Evolutionary conservation across 2,888 invertebrate genomes (phyloP), one percentile per base, ranked within the genome.

Genomic region (Taenaris catops): DNA sequence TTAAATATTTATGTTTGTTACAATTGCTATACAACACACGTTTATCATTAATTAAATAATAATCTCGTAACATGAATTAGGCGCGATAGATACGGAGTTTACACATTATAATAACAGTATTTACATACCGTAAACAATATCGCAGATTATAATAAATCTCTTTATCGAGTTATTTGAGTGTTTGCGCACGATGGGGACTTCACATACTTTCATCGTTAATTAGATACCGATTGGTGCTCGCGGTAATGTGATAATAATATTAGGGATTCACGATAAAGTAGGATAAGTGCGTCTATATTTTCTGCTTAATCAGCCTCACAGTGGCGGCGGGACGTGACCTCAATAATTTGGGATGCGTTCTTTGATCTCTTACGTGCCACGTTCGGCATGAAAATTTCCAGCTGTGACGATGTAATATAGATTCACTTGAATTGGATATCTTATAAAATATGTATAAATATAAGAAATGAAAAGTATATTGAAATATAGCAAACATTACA

Each of bases 41-140:
- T n/a, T n/a, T n/a, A n/a, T n/a, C n/a, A n/a, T n/a, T n/a, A n/a
- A n/a, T n/a, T n/a, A n/a, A n/a, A n/a, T n/a, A n/a, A n/a, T n/a
- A n/a, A n/a, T n/a, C n/a, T n/a, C n/a, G n/a, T n/a, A n/a, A n/a
- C n/a, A n/a, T n/a, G n/a, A n/a, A n/a, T 75, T 64, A 59, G 51
- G 49, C 46, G 50, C 56, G 62, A 58, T 29, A 38, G 37, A 24
- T 58, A 63, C 59, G 62, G 55, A 53, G 55, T 56, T 60, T 63
- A 57, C 58, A 50, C 59, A 50, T 49, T 54, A 56, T 70, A 68
- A 74, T 71, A 65, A 65, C 60, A 58, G 49, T 55, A 53, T 49
- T 47, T 62, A 55, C 53, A 46, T 49, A 51, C 47, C 52, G 60
- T 64, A 59, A 64, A 63, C 63, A 59, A 59, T 61, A 57, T 58